These are phyloP conservation scores for Isurus oxyrinchus DNA, from an alignment of 2,113 vertebrate species.

Conservation along the genomic window DNA sequence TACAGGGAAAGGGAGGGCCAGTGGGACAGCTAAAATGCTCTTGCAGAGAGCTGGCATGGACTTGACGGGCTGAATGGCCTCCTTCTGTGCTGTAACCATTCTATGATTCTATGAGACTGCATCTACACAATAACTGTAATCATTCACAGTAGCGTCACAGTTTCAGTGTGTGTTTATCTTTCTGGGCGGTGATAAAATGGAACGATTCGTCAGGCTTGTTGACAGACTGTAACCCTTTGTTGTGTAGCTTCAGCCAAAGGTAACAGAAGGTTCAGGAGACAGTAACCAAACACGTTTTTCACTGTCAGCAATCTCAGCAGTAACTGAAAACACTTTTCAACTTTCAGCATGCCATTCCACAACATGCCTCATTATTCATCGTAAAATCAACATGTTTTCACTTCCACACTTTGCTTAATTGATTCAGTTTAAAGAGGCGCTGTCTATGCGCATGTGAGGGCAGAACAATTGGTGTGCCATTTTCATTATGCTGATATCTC, in stretches of 20 bases:
- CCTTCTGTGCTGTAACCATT: not conserved
- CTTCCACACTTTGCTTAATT: constrained; percentile 1
- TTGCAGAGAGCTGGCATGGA: not conserved
- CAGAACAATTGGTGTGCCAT: not conserved
- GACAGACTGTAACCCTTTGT: not conserved
- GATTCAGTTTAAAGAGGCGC: constrained; percentile 2
- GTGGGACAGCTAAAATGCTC: not conserved
- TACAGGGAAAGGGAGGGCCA: not conserved
- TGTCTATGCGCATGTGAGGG: not conserved
- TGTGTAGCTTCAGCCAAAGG: not conserved
- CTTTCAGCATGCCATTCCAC: constrained; percentile 2
- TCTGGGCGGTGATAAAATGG: not conserved
- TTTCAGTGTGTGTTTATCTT: not conserved
- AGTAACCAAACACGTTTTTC: not conserved
- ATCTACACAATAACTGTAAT: not conserved
- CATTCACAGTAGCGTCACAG: not conserved
- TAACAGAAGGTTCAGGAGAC: not conserved
- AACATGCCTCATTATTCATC: not conserved
- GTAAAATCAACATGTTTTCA: not conserved
- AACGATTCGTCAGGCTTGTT: not conserved
- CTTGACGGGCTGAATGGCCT: not conserved
- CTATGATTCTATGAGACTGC: not conserved
- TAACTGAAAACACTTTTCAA: not conserved
- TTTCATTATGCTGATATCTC: not conserved
- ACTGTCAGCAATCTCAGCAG: not conserved